These are phyloP conservation scores for Leuctra nigra DNA, from an alignment of 2,888 invertebrate genomes.

Conservation along the genomic window DNA sequence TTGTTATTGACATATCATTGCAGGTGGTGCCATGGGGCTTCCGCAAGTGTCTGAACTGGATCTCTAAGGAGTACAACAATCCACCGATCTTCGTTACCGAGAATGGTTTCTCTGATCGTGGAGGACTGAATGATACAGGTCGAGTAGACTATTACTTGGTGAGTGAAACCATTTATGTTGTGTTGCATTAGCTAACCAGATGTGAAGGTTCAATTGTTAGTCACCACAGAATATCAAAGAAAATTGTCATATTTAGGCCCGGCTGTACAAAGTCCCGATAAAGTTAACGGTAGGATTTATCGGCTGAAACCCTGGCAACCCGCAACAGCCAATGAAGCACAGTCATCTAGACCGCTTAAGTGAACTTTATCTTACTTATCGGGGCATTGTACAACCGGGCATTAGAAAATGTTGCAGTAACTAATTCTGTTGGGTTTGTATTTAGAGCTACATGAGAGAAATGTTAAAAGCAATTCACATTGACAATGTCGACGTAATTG, in stretches of 20 bases:
- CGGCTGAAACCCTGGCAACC: too few relatives aligned
- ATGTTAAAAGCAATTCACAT: conserved; percentile 46
- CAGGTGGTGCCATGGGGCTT: conserved; percentile 36
- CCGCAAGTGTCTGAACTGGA: conserved; percentile 22
- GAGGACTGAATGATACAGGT: conserved; percentile 18
- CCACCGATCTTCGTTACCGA: conserved; percentile 21
- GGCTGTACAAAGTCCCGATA: too few relatives aligned
- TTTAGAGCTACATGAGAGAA: conserved; percentile 45
- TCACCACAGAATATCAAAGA: too few relatives aligned
- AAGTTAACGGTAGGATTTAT: too few relatives aligned
- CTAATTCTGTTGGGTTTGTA: background rate
- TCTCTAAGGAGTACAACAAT: conserved; percentile 20
- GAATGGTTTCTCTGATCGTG: conserved; percentile 24
- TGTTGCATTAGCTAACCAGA: too few relatives aligned
- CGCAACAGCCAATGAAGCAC: too few relatives aligned
- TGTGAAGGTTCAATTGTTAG: too few relatives aligned
- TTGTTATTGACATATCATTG: background rate
- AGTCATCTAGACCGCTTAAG: too few relatives aligned
- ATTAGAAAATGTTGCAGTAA: background rate
- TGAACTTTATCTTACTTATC: too few relatives aligned
- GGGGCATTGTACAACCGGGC: background rate
- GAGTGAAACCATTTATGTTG: conserved; percentile 1
- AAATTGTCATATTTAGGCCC: too few relatives aligned
- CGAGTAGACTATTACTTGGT: conserved; percentile 19
- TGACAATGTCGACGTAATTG: conserved; percentile 47